phyloP scores from a whole-genome alignment of 2,888 invertebrate species.

The Oligia strigilis region DNA sequence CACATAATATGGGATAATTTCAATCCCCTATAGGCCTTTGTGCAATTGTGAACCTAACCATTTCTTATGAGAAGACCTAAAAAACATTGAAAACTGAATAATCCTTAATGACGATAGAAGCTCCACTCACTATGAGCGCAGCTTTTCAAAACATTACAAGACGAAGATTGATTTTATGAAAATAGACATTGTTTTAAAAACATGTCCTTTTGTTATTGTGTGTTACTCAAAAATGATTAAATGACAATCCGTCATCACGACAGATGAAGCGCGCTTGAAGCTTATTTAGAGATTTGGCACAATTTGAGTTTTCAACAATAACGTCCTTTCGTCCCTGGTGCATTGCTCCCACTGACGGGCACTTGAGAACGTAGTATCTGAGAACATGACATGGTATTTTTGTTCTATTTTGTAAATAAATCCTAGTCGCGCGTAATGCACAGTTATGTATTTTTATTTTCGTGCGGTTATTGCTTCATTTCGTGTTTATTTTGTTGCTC shows the following conservation, averaged over 20 bases:
- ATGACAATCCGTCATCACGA: conserved; percentile 72
- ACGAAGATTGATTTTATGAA: conserved; percentile 32
- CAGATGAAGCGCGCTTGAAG: conserved; percentile 33
- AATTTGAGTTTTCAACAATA: conserved; percentile 61
- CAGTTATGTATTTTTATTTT: conserved; percentile 45
- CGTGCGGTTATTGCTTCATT: conserved; percentile 37
- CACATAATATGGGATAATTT: not conserved
- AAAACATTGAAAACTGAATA: not conserved
- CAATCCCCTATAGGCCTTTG: not conserved
- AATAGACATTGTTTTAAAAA: conserved; percentile 47
- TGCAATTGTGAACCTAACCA: not conserved
- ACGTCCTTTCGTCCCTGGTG: conserved; percentile 70
- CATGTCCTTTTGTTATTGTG: conserved; percentile 53
- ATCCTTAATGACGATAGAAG: not conserved
- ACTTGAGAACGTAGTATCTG: conserved; percentile 31
- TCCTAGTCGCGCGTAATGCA: conserved; percentile 30
- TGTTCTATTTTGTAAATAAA: conserved; percentile 39
- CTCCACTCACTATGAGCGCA: not conserved
- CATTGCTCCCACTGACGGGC: conserved; percentile 63
- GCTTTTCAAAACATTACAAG: conserved; percentile 9
- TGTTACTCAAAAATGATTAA: conserved; percentile 35
- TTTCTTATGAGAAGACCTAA: not conserved
- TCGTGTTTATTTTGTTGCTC: conserved; percentile 47
- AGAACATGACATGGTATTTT: conserved; percentile 18
- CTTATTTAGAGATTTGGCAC: conserved; percentile 73